Conservation (phyloP, 2,888 invertebrate genomes). For the Tiphia femorata region DNA sequence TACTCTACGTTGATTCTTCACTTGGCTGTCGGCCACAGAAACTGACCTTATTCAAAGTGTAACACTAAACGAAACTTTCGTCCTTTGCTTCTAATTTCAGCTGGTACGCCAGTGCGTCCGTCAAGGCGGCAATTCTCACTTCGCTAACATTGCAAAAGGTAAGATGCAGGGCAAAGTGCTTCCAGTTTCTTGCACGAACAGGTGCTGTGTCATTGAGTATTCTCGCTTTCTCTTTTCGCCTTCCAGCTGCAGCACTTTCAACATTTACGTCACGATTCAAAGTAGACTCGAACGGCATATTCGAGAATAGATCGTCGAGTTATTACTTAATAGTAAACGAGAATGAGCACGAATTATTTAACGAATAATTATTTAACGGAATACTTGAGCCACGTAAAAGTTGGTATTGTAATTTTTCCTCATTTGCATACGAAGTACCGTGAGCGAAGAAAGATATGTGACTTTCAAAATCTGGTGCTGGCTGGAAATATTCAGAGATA, state of each 20-base stretch:
- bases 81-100: conserved; percentile 47
- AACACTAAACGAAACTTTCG: conserved; percentile 3
- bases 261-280: too few relatives aligned
- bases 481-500: too few relatives aligned
- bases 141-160: conserved; percentile 48
- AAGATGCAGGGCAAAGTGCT: too few relatives aligned
- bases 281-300: too few relatives aligned
- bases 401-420: too few relatives aligned
- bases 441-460: neutral
- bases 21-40: conserved; percentile 18
- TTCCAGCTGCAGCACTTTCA: neutral
- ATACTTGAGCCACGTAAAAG: too few relatives aligned
- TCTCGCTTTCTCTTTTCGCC: conserved; percentile 36
- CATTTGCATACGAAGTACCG: too few relatives aligned
- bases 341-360: neutral
- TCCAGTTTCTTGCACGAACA: neutral
- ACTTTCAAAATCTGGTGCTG: neutral
- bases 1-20: neutral
- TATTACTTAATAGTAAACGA: too few relatives aligned
- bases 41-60: too few relatives aligned
- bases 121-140: conserved; percentile 40
- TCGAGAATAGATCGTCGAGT: too few relatives aligned
- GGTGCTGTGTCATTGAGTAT: conserved; percentile 14
- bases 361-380: neutral
- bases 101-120: conserved; percentile 47